Evolutionary conservation across 2,113 vertebrate species (phyloP).

Genomic region (Apaloderma vittatum): DNA sequence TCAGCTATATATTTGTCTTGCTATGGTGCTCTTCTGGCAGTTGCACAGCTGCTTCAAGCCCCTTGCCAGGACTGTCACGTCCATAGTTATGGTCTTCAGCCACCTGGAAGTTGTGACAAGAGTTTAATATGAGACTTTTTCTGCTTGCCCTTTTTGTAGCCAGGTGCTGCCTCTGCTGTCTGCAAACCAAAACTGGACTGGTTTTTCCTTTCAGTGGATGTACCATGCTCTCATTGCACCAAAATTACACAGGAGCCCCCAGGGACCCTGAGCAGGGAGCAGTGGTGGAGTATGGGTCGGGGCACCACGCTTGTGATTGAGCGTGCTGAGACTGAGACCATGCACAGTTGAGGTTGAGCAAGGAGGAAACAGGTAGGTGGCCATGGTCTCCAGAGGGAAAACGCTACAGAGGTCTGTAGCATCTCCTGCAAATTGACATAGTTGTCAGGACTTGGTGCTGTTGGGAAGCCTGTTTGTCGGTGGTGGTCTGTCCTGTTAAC

Average conservation of each 20-base stretch:
- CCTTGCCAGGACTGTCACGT: not conserved
- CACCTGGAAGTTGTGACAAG: not conserved
- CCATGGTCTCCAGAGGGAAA: not conserved
- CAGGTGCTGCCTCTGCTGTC: not conserved
- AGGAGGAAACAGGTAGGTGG: not conserved
- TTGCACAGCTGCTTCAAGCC: accelerated
- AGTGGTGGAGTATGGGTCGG: accelerated
- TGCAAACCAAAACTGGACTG: not conserved
- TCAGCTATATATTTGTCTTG: not conserved
- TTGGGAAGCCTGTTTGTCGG: not conserved
- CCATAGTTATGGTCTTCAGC: not conserved
- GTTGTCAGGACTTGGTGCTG: accelerated
- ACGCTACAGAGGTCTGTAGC: not conserved
- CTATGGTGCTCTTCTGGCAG: not conserved
- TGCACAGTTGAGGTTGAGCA: accelerated
- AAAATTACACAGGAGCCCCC: not conserved
- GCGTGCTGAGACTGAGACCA: accelerated
- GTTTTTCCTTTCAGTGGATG: not conserved
- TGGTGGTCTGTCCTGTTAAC: not conserved
- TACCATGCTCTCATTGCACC: not conserved
- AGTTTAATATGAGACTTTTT: not conserved
- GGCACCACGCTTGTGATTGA: not conserved
- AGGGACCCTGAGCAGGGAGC: not conserved
- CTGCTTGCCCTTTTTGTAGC: not conserved
- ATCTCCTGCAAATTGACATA: not conserved